phyloP scores from a whole-genome alignment of 2,797 vertebrate genomes.

The Fistularia commersonii region DNA sequence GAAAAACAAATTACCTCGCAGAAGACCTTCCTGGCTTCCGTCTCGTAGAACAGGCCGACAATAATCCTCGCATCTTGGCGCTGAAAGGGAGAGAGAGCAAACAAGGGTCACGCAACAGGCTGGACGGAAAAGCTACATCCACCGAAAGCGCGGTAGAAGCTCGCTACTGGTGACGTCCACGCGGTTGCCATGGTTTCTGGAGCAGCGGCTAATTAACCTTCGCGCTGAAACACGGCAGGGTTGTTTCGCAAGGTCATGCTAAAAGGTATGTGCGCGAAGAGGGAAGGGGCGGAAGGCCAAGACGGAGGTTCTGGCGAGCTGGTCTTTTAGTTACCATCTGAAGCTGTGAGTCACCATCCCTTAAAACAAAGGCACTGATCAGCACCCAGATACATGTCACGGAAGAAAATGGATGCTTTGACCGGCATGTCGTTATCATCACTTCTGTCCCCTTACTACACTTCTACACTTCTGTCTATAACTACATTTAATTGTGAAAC shows the following conservation, averaged over 20 bases:
- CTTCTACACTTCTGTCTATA: too few relatives aligned
- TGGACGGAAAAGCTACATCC: background rate
- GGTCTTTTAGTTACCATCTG: too few relatives aligned
- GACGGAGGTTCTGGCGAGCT: too few relatives aligned
- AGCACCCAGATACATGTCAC: too few relatives aligned
- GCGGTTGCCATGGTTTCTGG: conserved; percentile 54
- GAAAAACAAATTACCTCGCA: conserved; percentile 78
- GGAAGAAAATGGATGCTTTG: too few relatives aligned
- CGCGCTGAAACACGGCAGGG: conserved; percentile 47
- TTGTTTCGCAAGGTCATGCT: conserved; percentile 33
- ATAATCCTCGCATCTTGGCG: conserved; percentile 90
- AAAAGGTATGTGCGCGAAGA: conserved; percentile 4
- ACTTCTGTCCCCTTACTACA: too few relatives aligned
- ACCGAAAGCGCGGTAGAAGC: conserved; percentile 17
- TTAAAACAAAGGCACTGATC: too few relatives aligned
- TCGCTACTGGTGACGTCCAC: conserved; percentile 35
- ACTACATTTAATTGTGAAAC: too few relatives aligned
- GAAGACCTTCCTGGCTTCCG: conserved; percentile 91
- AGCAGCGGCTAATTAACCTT: conserved; percentile 56
- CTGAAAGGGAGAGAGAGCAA: conserved; percentile 36
- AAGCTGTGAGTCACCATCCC: too few relatives aligned
- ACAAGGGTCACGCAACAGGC: conserved; percentile 6
- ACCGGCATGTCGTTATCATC: too few relatives aligned
- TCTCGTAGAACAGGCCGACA: conserved; percentile 91
- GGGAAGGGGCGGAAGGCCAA: background rate